Percentiles rank a stretch among this genome's conserved stretches.
Evolutionary conservation across 1,140 invertebrate species (phyloP).

Genomic region (Eupristina koningsbergeri): DNA sequence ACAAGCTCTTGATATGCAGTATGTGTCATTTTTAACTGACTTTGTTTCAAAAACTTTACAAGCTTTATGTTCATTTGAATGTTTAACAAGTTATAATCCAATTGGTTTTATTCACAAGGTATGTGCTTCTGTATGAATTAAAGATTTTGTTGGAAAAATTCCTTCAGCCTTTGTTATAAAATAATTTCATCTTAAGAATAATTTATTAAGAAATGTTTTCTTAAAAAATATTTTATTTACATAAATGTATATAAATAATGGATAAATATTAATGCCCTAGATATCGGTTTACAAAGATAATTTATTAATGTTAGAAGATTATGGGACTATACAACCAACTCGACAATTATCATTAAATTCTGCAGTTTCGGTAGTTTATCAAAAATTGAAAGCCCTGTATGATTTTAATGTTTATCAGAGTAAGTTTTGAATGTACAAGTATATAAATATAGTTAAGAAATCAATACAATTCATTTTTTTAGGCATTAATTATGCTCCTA

Average conservation of each 20-base stretch:
- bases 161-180: too few relatives aligned
- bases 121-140: slow-evolving; percentile 33
- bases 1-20: slow-evolving; percentile 38
- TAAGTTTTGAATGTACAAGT: slow-evolving; percentile 13
- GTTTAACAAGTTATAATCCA: slow-evolving; percentile 52
- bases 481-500: slow-evolving; percentile 23
- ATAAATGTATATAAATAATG: slow-evolving; percentile 4
- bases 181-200: neutral
- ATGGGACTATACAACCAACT: slow-evolving; percentile 52
- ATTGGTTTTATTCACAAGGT: slow-evolving; percentile 62
- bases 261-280: slow-evolving; percentile 48
- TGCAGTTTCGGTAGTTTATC: slow-evolving; percentile 53
- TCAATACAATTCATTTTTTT: slow-evolving; percentile 13
- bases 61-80: slow-evolving; percentile 59
- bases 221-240: neutral
- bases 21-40: slow-evolving; percentile 52
- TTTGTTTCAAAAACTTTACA: slow-evolving; percentile 58
- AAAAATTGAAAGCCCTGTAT: slow-evolving; percentile 48
- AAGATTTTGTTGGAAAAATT: too few relatives aligned
- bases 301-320: slow-evolving; percentile 52
- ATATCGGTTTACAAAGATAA: slow-evolving; percentile 53
- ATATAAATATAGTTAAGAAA: neutral
- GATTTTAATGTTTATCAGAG: slow-evolving; percentile 29
- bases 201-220: neutral
- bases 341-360: slow-evolving; percentile 53